A percentile compares a stretch with the other conserved stretches of the same genome.
These are phyloP conservation scores for Bos taurus DNA, from an alignment of 2,113 vertebrate genomes.

Conservation along the genomic window DNA sequence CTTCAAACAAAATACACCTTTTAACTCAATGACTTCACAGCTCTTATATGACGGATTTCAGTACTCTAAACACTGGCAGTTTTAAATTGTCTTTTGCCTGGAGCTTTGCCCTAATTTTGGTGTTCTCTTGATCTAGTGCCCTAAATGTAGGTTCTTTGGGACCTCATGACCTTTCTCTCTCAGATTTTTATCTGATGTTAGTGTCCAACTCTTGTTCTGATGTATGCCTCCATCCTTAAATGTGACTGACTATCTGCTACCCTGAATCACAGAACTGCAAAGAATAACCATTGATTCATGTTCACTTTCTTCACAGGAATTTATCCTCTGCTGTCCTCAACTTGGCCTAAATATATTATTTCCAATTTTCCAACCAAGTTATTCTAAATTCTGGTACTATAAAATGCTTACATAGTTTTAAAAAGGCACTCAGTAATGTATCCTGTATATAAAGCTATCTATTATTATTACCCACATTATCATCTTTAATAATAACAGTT, in stretches of 20 bases:
- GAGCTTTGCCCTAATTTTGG: not conserved
- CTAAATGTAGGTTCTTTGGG: not conserved
- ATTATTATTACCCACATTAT: not conserved
- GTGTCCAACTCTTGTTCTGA: not conserved
- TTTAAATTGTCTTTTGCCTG: not conserved
- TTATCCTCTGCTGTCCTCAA: not conserved
- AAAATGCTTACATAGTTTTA: slow-evolving; percentile 67
- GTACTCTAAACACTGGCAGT: not conserved
- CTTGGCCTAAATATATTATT: not conserved
- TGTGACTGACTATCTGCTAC: not conserved
- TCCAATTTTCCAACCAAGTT: not conserved
- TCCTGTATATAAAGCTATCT: slow-evolving; percentile 66
- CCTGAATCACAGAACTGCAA: not conserved
- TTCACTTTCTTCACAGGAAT: not conserved
- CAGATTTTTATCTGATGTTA: not conserved
- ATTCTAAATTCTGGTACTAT: not conserved
- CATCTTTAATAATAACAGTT: not conserved
- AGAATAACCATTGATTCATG: not conserved
- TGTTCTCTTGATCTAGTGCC: not conserved
- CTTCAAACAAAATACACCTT: not conserved
- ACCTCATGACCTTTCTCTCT: not conserved
- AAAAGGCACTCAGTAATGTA: slow-evolving; percentile 64
- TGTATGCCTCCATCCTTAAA: not conserved
- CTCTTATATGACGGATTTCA: not conserved
- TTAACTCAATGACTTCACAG: not conserved